Evolutionary conservation across 64 coral and sea anemone genomes (phyloP), one percentile per base, ranked within the genome.

Genomic region (Dendronephthya gigantea): DNA sequence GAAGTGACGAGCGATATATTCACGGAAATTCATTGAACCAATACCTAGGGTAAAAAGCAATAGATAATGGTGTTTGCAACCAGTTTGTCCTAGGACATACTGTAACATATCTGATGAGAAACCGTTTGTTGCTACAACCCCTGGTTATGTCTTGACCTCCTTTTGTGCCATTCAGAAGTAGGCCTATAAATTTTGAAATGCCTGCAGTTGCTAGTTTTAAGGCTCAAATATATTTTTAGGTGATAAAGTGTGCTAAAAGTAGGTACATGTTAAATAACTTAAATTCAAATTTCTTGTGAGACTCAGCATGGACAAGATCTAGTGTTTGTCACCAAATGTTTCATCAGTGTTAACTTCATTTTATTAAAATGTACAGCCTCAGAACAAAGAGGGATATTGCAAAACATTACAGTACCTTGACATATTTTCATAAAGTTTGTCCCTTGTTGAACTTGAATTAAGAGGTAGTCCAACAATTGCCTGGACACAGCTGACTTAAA

Each of bases 401-500:
- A n/a, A n/a, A n/a, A n/a, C n/a, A n/a, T n/a, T n/a, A n/a, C n/a
- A n/a, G n/a, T 62, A 62, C 55, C 36, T 39, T 79, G 72, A 79
- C 72, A 79, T 16, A 79, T 79, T 36, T 39, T 34, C 30, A 79
- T 39, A 19, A 79, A 79, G 29, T 79, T 79, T 9, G 72, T 79
- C 29, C 72, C 72, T 19, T 79, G 72, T 79, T 79, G 72, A 16
- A 79, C 72, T 17, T 79, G 72, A 28, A 79, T 39, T 33, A 79
- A 39, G 30, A 79, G 19, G 13, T 36, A 79, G 28, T 79, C 72
- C 28, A 79, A 79, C 15, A 79, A 39, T 9, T 79, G 19, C 72
- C 72, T 34, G 15, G 72, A 36, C 72, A 79, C 30, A 19, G 72
- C 72, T 0, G 27, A 33, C 72, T 79, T 79, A 35, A 79, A 79